Conservation (phyloP, 1,140 invertebrate genomes). For the Stenopsyche tienmushanensis region DNA sequence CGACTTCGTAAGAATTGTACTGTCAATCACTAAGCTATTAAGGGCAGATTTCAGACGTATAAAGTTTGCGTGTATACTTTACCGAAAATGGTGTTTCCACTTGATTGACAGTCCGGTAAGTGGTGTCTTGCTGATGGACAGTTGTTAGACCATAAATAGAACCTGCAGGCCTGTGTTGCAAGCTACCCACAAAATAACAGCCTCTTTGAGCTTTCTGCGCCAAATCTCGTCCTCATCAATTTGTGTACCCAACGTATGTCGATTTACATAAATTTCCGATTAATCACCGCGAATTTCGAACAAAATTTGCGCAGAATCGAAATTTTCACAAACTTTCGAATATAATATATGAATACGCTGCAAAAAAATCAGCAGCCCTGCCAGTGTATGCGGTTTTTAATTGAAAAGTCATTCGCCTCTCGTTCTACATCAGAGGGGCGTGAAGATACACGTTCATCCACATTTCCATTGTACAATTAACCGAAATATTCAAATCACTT, state of each 20-base stretch:
- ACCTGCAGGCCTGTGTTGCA: not conserved
- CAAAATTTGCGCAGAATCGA: too few relatives aligned
- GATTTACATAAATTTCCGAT: too few relatives aligned
- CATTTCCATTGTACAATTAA: not conserved
- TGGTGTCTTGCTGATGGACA: conserved; percentile 12
- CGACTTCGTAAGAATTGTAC: not conserved
- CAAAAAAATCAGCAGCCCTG: too few relatives aligned
- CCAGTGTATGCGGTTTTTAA: too few relatives aligned
- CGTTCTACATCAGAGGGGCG: not conserved
- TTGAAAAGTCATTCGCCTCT: too few relatives aligned
- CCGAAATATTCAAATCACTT: conserved; percentile 4
- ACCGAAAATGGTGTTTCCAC: conserved; percentile 9
- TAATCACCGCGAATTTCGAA: too few relatives aligned
- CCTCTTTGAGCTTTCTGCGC: not conserved
- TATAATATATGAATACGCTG: too few relatives aligned
- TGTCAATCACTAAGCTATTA: conserved; percentile 3
- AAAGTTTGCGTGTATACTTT: conserved; percentile 7
- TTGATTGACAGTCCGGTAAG: conserved; percentile 23
- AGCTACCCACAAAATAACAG: not conserved
- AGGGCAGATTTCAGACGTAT: conserved; percentile 7
- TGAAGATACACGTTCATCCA: not conserved
- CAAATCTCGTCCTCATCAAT: not conserved
- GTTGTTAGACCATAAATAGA: conserved; percentile 10
- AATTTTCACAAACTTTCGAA: too few relatives aligned
- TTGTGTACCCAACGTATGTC: not conserved